phyloP scores from a whole-genome alignment of 2,888 invertebrate species.

The Chrysomela aeneicollis region DNA sequence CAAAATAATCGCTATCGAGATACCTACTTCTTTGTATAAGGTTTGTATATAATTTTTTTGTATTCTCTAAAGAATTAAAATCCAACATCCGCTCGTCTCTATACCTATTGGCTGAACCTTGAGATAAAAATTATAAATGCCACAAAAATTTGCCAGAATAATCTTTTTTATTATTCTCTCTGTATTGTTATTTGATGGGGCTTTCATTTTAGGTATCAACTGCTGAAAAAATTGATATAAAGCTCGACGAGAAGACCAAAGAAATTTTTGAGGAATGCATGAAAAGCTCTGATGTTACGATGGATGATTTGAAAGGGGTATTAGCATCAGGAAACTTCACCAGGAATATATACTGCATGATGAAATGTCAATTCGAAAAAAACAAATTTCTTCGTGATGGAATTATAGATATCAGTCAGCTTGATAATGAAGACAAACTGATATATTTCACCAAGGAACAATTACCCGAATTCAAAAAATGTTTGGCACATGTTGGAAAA shows the following conservation, averaged over 20 bases:
- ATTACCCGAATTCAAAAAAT: neutral
- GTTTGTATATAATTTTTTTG: no score
- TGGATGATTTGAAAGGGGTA: neutral
- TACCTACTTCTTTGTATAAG: no score
- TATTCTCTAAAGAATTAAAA: no score
- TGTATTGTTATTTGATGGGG: no score
- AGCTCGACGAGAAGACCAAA: neutral
- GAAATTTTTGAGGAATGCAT: neutral
- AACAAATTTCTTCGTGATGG: neutral
- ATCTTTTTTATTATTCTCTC: no score
- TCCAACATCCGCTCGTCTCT: no score
- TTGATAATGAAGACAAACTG: neutral
- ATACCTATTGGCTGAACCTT: no score
- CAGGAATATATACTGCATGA: neutral
- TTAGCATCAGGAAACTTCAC: neutral
- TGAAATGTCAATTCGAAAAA: neutral
- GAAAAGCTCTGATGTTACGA: neutral
- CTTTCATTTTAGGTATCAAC: neutral
- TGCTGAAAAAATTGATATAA: neutral
- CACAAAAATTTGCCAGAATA: no score
- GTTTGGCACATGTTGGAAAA: neutral
- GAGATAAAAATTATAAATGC: no score
- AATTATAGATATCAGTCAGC: neutral
- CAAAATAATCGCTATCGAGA: no score
- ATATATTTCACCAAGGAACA: neutral